Evolutionary conservation across 2,888 invertebrate genomes (phyloP).

Genomic region (Drosophila robusta): DNA sequence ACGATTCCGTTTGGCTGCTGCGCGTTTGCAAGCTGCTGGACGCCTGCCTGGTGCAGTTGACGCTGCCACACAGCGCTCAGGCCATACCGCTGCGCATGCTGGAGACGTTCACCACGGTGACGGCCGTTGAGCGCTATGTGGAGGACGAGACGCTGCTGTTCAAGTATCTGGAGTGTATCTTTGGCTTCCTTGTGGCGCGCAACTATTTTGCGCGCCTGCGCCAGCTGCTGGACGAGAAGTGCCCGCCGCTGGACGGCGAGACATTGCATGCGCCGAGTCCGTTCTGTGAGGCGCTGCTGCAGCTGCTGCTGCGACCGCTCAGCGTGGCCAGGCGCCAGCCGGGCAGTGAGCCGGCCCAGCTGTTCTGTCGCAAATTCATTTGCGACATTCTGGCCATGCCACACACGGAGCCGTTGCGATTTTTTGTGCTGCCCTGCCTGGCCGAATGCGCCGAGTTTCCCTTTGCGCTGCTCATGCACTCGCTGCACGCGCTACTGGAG

Average conservation of each 20-base stretch:
- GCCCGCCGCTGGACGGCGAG: constrained; percentile 89
- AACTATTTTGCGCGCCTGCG: constrained; percentile 91
- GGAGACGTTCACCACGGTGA: constrained; percentile 90
- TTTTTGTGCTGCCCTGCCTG: constrained; percentile 90
- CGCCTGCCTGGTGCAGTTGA: constrained; percentile 83
- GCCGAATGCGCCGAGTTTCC: constrained; percentile 86
- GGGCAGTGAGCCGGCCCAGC: constrained; percentile 56
- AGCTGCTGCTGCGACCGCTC: constrained; percentile 92
- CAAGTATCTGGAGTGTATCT: constrained; percentile 82
- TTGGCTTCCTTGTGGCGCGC: constrained; percentile 82
- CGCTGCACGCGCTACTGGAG: constrained; percentile 82
- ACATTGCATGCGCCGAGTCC: constrained; percentile 90
- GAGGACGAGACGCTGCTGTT: constrained; percentile 78
- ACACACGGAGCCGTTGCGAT: constrained; percentile 89
- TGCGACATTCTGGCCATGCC: constrained; percentile 89
- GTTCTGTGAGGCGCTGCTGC: constrained; percentile 89
- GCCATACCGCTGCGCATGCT: constrained; percentile 92
- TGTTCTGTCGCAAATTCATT: constrained; percentile 86
- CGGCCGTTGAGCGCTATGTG: constrained; percentile 81
- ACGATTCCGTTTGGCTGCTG: constrained; percentile 82
- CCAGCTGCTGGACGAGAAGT: constrained; percentile 88
- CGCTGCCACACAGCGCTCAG: constrained; percentile 83
- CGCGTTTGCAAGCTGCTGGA: constrained; percentile 83
- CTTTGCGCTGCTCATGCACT: constrained; percentile 86
- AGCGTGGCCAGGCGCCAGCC: constrained; percentile 85